Evolutionary conservation across 1,140 invertebrate genomes (phyloP).

Genomic region (Nephotettix cincticeps): DNA sequence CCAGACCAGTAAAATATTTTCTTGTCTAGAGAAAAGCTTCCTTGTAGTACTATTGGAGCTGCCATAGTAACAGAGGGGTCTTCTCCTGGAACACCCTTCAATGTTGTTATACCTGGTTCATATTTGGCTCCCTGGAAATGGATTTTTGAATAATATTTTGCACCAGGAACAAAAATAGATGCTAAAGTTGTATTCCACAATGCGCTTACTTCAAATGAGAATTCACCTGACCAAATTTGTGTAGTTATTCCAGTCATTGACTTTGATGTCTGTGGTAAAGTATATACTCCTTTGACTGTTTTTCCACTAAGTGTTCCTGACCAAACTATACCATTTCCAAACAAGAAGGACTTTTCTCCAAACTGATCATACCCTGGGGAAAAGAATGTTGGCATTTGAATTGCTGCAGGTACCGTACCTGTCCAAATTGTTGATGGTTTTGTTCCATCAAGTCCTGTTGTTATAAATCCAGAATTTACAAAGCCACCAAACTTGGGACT

Average conservation of each 20-base stretch:
- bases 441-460: background rate
- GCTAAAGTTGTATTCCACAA: conserved; percentile 13
- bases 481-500: conserved; percentile 19
- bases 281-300: conserved; percentile 1
- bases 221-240: conserved; percentile 14
- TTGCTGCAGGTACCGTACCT: conserved; percentile 26
- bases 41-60: conserved; percentile 25
- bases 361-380: conserved; percentile 16
- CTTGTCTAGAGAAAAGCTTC: conserved; percentile 15
- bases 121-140: conserved; percentile 14
- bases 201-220: conserved; percentile 7
- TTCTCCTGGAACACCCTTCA: background rate
- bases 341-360: background rate
- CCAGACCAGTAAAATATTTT: conserved; percentile 25
- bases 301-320: conserved; percentile 13
- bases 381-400: conserved; percentile 28
- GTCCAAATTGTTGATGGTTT: conserved; percentile 27
- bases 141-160: conserved; percentile 27
- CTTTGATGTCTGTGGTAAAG: background rate
- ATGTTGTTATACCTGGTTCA: background rate
- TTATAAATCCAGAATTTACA: conserved; percentile 28
- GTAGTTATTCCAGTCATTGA: background rate
- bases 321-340: conserved; percentile 17
- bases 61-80: background rate
- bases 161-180: conserved; percentile 17